Evolutionary conservation across 2,888 invertebrate genomes (phyloP), one percentile per base, ranked within the genome.

Genomic region (Mylabris sibirica): DNA sequence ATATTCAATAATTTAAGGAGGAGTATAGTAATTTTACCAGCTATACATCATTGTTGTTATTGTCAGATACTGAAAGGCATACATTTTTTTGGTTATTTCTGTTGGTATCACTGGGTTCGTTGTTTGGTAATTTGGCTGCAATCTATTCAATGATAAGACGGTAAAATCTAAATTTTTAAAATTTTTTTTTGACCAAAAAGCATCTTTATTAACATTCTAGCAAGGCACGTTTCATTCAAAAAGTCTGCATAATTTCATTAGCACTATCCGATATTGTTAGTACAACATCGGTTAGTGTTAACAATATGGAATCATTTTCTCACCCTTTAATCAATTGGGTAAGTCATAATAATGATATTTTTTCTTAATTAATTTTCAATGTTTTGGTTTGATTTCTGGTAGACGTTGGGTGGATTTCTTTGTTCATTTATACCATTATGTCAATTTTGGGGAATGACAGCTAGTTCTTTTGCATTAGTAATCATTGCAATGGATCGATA

Each of bases 401-500:
- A 88, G 88, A 80, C 79, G 3, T 77, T 88, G 53, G 88, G 88
- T 1, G 72, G 79, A 17, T 78, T 86, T 53, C 78, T 88, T 83
- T 90, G 90, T 72, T 80, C 81, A 22, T 79, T 86, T 38, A 81
- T 88, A 63, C 89, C 89, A 2, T 86, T 87, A 74, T 74, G 85
- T 0, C 87, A 88, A 74, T 85, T 87, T 0, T 82, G 85, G 0
- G 87, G 88, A 2, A 84, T 88, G 44, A 76, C 88, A 41, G 86
- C 84, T 1, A 88, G 88, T 74, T 88, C 88, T 14, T 78, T 87
- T 63, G 86, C 87, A 1, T 79, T 90, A 20, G 84, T 88, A 12
- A 85, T 85, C 17, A 87, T 90, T 22, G 89, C 89, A 2, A 71
- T 89, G 63, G 89, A 90, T 77, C 84, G 89, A 63, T 89, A 89